Conservation (phyloP, 37 sponge, comb jelly and placozoan species). For the Ianthella basta region DNA sequence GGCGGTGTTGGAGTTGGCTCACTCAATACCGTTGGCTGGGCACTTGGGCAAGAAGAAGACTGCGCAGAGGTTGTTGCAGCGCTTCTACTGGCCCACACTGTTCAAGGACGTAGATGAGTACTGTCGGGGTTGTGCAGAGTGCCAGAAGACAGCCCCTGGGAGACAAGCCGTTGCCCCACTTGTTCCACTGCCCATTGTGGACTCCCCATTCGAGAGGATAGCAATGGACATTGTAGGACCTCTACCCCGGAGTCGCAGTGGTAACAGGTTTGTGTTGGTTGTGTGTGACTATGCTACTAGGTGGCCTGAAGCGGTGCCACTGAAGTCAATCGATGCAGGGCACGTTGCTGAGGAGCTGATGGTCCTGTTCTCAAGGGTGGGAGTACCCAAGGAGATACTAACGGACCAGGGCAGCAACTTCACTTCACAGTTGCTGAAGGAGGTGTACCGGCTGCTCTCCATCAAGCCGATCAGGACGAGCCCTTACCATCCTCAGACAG, state of each 20-base stretch:
- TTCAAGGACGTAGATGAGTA: not conserved
- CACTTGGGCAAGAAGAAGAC: slow-evolving; percentile 69
- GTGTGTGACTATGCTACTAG: slow-evolving; percentile 69
- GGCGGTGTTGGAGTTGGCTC: slow-evolving; percentile 50
- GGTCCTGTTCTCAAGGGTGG: slow-evolving; percentile 45
- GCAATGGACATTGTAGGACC: slow-evolving; percentile 77
- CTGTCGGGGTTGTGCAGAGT: not conserved
- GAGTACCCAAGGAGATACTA: slow-evolving; percentile 60
- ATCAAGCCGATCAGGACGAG: slow-evolving; percentile 48
- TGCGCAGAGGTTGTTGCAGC: slow-evolving; percentile 36
- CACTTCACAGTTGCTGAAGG: slow-evolving; percentile 32
- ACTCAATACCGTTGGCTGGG: slow-evolving; percentile 44
- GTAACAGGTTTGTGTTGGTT: slow-evolving; percentile 51
- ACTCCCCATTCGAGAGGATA: slow-evolving; percentile 57
- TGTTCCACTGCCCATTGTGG: slow-evolving; percentile 56
- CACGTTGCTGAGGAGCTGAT: slow-evolving; percentile 57
- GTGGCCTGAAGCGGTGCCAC: slow-evolving; percentile 63
- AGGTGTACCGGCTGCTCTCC: slow-evolving; percentile 37
- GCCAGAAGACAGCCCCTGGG: slow-evolving; percentile 11
- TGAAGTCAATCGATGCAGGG: slow-evolving; percentile 44
- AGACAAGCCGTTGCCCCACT: slow-evolving; percentile 45
- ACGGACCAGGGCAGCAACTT: slow-evolving; percentile 49
- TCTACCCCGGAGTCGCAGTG: slow-evolving; percentile 40
- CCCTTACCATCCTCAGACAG: slow-evolving; percentile 67
- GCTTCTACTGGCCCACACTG: slow-evolving; percentile 46